These are phyloP conservation scores for Delphinus delphis DNA, from an alignment of 2,113 vertebrate genomes.

Conservation along the genomic window DNA sequence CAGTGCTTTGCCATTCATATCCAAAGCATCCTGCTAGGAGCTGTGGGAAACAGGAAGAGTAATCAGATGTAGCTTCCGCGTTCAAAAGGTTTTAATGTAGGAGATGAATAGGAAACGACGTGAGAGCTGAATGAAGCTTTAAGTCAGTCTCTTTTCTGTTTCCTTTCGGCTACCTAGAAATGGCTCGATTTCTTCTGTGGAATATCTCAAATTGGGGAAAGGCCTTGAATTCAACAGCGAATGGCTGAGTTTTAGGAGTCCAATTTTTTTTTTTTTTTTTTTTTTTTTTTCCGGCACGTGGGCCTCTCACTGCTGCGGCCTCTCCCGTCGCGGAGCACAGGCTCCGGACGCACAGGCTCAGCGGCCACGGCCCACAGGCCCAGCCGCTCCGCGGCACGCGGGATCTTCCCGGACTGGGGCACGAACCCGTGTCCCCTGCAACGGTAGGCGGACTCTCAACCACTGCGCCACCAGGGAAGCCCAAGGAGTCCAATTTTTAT, in stretches of 20 bases:
- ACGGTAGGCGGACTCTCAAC: too few relatives aligned
- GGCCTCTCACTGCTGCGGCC: too few relatives aligned
- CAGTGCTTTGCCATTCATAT: not conserved
- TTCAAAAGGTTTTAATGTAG: not conserved
- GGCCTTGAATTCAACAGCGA: not conserved
- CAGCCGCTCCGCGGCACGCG: too few relatives aligned
- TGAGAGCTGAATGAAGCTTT: not conserved
- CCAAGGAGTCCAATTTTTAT: not conserved
- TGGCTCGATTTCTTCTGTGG: not conserved
- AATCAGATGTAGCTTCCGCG: not conserved
- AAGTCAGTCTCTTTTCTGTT: not conserved
- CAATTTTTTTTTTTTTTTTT: not conserved
- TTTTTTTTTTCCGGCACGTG: too few relatives aligned
- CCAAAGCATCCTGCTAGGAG: not conserved
- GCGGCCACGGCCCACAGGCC: too few relatives aligned
- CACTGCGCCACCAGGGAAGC: too few relatives aligned
- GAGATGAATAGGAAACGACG: not conserved
- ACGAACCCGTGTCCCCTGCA: too few relatives aligned
- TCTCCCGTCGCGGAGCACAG: too few relatives aligned
- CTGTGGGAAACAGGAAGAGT: not conserved
- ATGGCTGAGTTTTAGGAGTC: not conserved
- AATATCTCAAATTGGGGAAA: not conserved
- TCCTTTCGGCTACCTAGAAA: not conserved
- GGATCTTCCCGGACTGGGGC: too few relatives aligned
- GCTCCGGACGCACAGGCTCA: too few relatives aligned